Percentiles rank a stretch among this genome's conserved stretches.
phyloP scores from a whole-genome alignment of 2,888 invertebrate genomes.

The Acanthoscelides obtectus region DNA sequence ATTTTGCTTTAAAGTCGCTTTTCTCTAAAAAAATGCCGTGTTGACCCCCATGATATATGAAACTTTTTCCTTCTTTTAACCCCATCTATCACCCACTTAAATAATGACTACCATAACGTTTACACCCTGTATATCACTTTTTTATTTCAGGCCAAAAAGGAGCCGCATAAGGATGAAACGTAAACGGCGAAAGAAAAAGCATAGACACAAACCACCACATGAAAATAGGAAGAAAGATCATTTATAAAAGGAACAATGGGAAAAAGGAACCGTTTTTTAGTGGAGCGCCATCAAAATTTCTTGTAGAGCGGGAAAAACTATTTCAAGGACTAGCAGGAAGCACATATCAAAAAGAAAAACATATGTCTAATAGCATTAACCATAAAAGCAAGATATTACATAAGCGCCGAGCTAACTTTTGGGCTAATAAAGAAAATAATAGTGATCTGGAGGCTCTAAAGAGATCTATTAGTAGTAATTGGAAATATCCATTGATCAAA shows the following conservation, averaged over 20 bases:
- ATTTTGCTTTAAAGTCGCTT: too few species aligned
- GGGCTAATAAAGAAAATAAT: background rate
- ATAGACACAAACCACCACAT: background rate
- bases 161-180: background rate
- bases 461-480: background rate
- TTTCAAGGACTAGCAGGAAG: background rate
- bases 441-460: background rate
- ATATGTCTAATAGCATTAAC: background rate
- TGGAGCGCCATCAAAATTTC: constrained; percentile 20
- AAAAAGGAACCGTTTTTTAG: constrained; percentile 8
- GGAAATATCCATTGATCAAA: background rate
- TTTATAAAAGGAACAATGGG: background rate
- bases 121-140: too few species aligned
- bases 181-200: constrained; percentile 9
- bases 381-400: background rate
- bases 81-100: too few species aligned
- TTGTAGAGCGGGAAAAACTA: constrained; percentile 6
- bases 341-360: background rate
- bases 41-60: too few species aligned
- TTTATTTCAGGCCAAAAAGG: constrained; percentile 3
- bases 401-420: background rate
- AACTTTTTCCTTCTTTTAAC: too few species aligned
- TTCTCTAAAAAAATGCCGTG: too few species aligned
- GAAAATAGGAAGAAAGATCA: background rate
- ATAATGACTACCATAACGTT: too few species aligned